Evolutionary conservation across 2,113 vertebrate genomes (phyloP).

Genomic region (Hypomesus transpacificus): DNA sequence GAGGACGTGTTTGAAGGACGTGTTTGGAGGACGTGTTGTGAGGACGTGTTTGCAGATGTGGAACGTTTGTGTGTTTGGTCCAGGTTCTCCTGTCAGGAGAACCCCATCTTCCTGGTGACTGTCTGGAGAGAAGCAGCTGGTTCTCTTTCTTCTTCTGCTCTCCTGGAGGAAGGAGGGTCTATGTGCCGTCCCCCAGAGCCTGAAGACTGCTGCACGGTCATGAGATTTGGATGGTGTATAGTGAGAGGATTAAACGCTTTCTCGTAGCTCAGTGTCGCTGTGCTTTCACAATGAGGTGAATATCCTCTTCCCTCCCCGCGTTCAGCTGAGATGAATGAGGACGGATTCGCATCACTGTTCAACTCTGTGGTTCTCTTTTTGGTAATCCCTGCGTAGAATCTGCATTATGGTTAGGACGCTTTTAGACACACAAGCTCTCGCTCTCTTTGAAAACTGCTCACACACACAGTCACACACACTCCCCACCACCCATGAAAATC

Average conservation of each 20-base stretch:
- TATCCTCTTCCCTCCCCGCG: slow-evolving; percentile 35
- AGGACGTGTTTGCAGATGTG: too few relatives aligned
- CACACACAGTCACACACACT: not conserved
- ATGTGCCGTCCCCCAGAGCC: not conserved
- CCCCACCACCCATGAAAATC: too few relatives aligned
- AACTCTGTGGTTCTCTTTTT: slow-evolving; percentile 23
- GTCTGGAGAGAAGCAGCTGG: too few relatives aligned
- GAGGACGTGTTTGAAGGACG: too few relatives aligned
- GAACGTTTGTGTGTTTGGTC: too few relatives aligned
- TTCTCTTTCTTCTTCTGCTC: not conserved
- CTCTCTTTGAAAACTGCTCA: slow-evolving; percentile 11
- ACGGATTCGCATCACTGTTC: slow-evolving; percentile 19
- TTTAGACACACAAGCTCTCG: not conserved
- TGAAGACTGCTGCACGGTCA: slow-evolving; percentile 31
- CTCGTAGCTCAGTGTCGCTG: slow-evolving; percentile 28
- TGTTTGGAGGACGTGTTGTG: too few relatives aligned
- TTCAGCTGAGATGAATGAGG: slow-evolving; percentile 29
- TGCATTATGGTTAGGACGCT: not conserved
- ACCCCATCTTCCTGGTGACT: too few relatives aligned
- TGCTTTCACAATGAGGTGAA: slow-evolving; percentile 22
- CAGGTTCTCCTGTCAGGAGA: too few relatives aligned
- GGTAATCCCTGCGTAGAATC: slow-evolving; percentile 24
- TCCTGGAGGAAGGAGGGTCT: not conserved
- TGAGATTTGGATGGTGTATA: slow-evolving; percentile 44
- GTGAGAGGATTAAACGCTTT: slow-evolving; percentile 46